Conservation (phyloP, 1,140 invertebrate genomes). For the Zaprionus davidi region DNA sequence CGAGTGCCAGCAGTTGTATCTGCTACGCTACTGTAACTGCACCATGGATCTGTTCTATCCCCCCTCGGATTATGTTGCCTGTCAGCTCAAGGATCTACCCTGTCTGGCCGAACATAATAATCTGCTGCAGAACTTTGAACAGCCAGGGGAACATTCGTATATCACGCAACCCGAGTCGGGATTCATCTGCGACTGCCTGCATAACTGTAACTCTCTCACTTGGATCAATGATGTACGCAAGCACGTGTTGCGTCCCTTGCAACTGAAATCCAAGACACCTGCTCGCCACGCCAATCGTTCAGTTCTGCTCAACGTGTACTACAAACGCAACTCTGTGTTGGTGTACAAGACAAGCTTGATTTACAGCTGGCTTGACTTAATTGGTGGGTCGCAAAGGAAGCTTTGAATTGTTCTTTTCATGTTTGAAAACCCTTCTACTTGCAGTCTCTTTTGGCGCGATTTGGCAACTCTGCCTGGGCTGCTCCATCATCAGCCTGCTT, state of each 20-base stretch:
- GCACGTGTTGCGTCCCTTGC: slow-evolving; percentile 18
- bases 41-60: slow-evolving; percentile 76
- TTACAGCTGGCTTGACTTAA: slow-evolving; percentile 75
- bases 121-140: slow-evolving; percentile 48
- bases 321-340: slow-evolving; percentile 47
- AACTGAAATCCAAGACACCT: background rate
- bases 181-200: slow-evolving; percentile 66
- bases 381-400: slow-evolving; percentile 47
- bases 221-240: slow-evolving; percentile 57
- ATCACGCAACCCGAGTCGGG: slow-evolving; percentile 35
- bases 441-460: slow-evolving; percentile 89
- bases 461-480: slow-evolving; percentile 90
- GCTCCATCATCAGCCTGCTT: slow-evolving; percentile 88
- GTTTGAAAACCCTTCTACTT: slow-evolving; percentile 34
- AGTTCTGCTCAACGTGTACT: slow-evolving; percentile 53
- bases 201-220: slow-evolving; percentile 70
- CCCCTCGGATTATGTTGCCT: slow-evolving; percentile 53
- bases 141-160: slow-evolving; percentile 53
- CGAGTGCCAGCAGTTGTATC: slow-evolving; percentile 66
- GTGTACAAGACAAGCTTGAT: slow-evolving; percentile 67
- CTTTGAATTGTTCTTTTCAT: too few species aligned
- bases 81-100: slow-evolving; percentile 60
- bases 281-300: background rate
- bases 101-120: slow-evolving; percentile 64
- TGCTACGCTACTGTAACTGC: slow-evolving; percentile 73